Evolutionary conservation across 2,113 vertebrate genomes (phyloP).

Genomic region (Macrotis lagotis): DNA sequence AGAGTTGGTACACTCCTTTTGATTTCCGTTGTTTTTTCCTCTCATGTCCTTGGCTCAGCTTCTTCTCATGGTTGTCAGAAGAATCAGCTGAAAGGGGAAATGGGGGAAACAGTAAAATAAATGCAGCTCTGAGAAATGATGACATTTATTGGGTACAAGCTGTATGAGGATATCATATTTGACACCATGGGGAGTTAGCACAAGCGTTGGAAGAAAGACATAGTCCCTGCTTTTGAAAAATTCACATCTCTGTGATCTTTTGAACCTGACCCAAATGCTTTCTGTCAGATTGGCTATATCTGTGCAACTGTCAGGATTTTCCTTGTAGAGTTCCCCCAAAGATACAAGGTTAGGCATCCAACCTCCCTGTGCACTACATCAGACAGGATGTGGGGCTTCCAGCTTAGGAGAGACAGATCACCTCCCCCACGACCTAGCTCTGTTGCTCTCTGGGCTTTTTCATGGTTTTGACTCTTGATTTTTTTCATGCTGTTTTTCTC

Average conservation of each 20-base stretch:
- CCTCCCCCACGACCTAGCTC: background rate
- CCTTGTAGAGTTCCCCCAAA: background rate
- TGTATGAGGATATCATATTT: background rate
- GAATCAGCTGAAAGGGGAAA: slow-evolving; percentile 14
- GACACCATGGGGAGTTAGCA: background rate
- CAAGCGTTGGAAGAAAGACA: background rate
- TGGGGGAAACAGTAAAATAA: background rate
- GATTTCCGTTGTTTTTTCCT: background rate
- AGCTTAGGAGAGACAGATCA: background rate
- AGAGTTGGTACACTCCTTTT: background rate
- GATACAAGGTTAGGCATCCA: background rate
- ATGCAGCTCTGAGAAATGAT: background rate
- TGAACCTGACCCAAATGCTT: background rate
- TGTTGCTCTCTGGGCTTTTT: background rate
- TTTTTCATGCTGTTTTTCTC: background rate
- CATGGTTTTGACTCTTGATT: background rate
- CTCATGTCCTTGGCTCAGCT: slow-evolving; percentile 5
- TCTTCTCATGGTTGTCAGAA: background rate
- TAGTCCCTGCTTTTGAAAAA: background rate
- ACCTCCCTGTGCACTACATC: background rate
- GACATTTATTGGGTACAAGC: background rate
- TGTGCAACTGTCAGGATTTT: background rate
- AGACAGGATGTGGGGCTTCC: background rate
- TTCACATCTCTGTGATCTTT: background rate
- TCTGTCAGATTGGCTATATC: background rate